Percentiles rank a stretch among this genome's conserved stretches.
Conservation (phyloP, 1,140 invertebrate species). For the Stegodyphus dumicola region DNA sequence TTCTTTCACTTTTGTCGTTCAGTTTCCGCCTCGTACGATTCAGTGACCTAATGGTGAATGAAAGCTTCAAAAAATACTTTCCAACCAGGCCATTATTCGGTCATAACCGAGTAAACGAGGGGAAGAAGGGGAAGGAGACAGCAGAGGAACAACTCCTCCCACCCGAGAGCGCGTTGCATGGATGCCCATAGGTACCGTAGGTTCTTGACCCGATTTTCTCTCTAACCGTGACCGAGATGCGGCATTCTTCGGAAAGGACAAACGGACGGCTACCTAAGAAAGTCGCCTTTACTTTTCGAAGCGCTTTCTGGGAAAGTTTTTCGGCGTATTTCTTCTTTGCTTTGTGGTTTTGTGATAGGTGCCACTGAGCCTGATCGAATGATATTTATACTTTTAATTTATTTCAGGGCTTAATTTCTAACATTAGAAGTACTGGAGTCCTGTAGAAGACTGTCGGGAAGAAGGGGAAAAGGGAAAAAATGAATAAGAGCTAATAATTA, state of each 20-base stretch:
- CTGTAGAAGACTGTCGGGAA: too few species aligned
- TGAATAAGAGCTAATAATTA: too few species aligned
- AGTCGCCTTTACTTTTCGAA: too few species aligned
- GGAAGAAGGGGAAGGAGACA: not conserved
- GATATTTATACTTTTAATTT: too few species aligned
- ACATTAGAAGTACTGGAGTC: too few species aligned
- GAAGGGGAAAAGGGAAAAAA: too few species aligned
- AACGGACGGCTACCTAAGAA: not conserved
- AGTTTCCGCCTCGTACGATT: not conserved
- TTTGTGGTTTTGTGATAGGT: too few species aligned
- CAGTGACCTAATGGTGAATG: not conserved
- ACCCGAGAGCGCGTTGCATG: slow-evolving; percentile 4
- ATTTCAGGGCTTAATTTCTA: too few species aligned
- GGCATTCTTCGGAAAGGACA: slow-evolving; percentile 17
- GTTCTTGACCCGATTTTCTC: slow-evolving; percentile 56
- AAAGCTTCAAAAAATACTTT: not conserved
- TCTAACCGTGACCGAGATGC: slow-evolving; percentile 54
- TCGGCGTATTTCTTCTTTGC: too few species aligned
- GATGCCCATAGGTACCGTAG: slow-evolving; percentile 22
- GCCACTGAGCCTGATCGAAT: too few species aligned
- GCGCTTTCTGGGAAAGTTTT: too few species aligned
- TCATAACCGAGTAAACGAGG: not conserved
- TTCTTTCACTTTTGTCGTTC: too few species aligned
- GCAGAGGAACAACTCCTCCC: slow-evolving; percentile 15
- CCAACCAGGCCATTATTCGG: slow-evolving; percentile 7